Base-by-base conservation (phyloP, 2,113 vertebrate genomes). In the Pelecanoides urinatrix region DNA sequence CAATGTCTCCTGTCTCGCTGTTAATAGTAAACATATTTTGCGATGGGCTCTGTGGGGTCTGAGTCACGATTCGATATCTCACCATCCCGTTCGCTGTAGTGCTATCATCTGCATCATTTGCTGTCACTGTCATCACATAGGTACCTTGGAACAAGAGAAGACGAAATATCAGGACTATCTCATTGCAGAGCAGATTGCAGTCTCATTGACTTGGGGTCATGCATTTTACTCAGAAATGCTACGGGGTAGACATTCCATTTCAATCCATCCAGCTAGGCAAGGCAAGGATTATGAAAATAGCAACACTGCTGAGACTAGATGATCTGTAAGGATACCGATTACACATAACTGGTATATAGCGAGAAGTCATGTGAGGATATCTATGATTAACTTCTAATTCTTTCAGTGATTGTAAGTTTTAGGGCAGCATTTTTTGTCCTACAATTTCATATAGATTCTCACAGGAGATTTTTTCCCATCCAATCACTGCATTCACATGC, bases 1-100 rank as follows among this genome's bases (percentile, higher is more conserved):
- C 98, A 0, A 99, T 99, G 94, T 99, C 99, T 26, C 99, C 99
- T 0, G 99, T 99, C 98, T 99, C 99, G 0, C 99, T 99, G 98
- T 99, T 99, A 83, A 99, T 99, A 56, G 99, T 99, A 93, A 99
- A 99, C 99, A 99, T 99, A 88, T 99, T 99, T 9, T 99, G 99
- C 2, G 99, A 99, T 0, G 99, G 99, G 96, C 99, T 99, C 98
- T 99, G 99, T 0, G 99, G 99, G 10, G 97, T 99, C 97, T 99
- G 99, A 6, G 99, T 99, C 96, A 99, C 98, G 16, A 99, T 99
- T 9, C 99, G 98, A 94, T 99, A 99, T 40, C 99, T 98, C 95
- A 99, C 99, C 98, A 99, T 99, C 74, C 99, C 99, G 2, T 99
- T 99, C 7, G 99, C 99, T 0, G 99, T 99, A 58, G 99, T 99